Conservation (phyloP, 2,113 vertebrate genomes). For the Raja brachyura region DNA sequence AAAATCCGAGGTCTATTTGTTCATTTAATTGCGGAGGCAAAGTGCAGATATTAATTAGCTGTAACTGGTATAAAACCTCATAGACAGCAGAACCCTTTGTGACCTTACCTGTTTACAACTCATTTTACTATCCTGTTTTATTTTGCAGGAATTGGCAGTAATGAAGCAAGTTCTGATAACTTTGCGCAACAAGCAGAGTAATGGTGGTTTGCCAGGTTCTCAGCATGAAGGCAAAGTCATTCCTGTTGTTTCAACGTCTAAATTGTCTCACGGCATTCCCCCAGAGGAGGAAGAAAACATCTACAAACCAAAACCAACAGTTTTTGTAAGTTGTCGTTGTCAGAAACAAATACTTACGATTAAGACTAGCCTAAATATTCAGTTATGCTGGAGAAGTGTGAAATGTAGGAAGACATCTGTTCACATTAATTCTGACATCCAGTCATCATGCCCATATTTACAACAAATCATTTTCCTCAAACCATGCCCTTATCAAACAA, state of each 20-base stretch:
- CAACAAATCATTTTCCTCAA: neutral
- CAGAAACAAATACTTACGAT: neutral
- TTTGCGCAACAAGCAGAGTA: slow-evolving; percentile 58
- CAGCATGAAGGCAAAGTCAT: slow-evolving; percentile 46
- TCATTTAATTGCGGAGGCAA: neutral
- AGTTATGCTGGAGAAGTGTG: neutral
- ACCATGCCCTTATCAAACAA: neutral
- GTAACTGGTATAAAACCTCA: neutral
- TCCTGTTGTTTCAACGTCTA: slow-evolving; percentile 45
- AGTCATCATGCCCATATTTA: neutral
- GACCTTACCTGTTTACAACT: neutral
- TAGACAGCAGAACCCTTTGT: neutral
- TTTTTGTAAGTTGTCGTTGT: slow-evolving; percentile 78
- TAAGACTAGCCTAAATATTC: neutral
- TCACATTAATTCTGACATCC: neutral
- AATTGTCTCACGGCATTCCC: slow-evolving; percentile 45
- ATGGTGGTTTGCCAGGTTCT: slow-evolving; percentile 50
- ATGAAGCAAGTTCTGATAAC: slow-evolving; percentile 85
- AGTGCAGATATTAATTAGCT: neutral
- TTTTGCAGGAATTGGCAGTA: slow-evolving; percentile 76
- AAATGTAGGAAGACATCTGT: neutral
- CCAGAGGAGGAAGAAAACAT: slow-evolving; percentile 59
- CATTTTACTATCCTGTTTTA: slow-evolving; percentile 39
- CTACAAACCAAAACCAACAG: slow-evolving; percentile 74
- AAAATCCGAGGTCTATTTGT: neutral